Evolutionary conservation across 2,797 vertebrate genomes (phyloP), one percentile per base, ranked within the genome.

Genomic region (Apodemus agrarius): DNA sequence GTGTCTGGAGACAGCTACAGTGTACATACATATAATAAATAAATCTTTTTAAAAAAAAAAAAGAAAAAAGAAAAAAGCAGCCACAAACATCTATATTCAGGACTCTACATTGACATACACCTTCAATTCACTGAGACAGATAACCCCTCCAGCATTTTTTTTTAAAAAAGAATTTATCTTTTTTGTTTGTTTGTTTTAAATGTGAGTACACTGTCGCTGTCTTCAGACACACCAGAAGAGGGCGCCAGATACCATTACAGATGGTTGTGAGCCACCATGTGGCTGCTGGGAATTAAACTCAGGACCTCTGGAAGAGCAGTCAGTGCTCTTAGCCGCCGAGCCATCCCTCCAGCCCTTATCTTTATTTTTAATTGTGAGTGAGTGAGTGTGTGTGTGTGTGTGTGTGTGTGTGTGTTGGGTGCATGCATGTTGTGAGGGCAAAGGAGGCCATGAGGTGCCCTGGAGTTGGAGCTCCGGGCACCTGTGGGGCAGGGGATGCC

Each of bases 51-150:
- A 52, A 52, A 52, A 52, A 52, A 52, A 52, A 93, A 89, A 40
- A 79, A 89, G 75, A 52, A 13, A 52, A 52, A 52, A 52, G 10
- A 93, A 89, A n/a, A 79, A 89, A 79, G 46, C 74, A 82, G 63
- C 81, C 67, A 31, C 43, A 89, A 79, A 89, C 49, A 86, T 37
- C 83, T 3, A 9, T 1, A 22, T 72, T 54, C 19, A 74, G 75
- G 46, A 22, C 78, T 93, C 54, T 29, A 5, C 40, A 54, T n/a
- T 43, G 69, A 54, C 0, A 7, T 21, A 78, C 29, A 49, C 90
- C 93, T 91, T 93, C 92, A 43, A 49, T 11, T 78, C 26, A 67
- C 54, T 87, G 26, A 46, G 63, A 72, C 59, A 69, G 93, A 92
- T 52, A 87, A 0, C 16, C 17, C 13, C 13, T 61, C 11, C 11